These are phyloP conservation scores for Agonum fuliginosum DNA, from an alignment of 2,888 invertebrate genomes.

Conservation along the genomic window DNA sequence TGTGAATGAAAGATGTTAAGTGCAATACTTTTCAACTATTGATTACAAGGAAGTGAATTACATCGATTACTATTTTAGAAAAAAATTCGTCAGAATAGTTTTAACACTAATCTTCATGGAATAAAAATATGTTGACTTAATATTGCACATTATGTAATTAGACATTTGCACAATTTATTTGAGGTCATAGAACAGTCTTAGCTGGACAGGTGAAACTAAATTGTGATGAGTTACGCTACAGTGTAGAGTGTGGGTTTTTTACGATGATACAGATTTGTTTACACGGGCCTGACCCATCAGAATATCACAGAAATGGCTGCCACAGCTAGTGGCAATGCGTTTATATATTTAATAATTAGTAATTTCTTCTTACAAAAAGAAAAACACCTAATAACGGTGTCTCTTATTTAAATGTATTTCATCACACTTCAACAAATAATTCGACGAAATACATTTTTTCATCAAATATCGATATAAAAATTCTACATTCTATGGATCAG, in stretches of 20 bases:
- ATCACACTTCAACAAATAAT: slow-evolving; percentile 50
- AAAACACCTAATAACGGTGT: slow-evolving; percentile 35
- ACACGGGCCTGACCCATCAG: slow-evolving; percentile 72
- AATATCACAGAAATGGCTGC: slow-evolving; percentile 72
- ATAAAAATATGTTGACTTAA: neutral
- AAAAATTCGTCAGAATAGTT: neutral
- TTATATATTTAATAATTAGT: slow-evolving; percentile 50
- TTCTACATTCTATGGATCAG: slow-evolving; percentile 73
- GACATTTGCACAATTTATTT: slow-evolving; percentile 16
- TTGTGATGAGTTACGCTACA: neutral
- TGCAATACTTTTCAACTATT: no score
- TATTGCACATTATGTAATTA: neutral
- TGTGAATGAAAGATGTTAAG: neutral
- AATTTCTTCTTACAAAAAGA: slow-evolving; percentile 49
- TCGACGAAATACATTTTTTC: slow-evolving; percentile 58
- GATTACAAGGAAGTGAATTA: no score
- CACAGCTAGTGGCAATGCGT: slow-evolving; percentile 60
- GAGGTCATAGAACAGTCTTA: slow-evolving; percentile 47
- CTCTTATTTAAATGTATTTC: slow-evolving; percentile 56
- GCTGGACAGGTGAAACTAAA: neutral
- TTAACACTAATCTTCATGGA: no score
- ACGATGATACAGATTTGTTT: slow-evolving; percentile 46
- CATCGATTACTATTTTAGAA: no score
- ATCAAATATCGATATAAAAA: slow-evolving; percentile 66
- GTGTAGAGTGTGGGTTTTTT: slow-evolving; percentile 14